Percentiles rank a stretch among this genome's conserved stretches.
Evolutionary conservation across 2,888 invertebrate species (phyloP).

Genomic region (Macrosoma leucophasiata): DNA sequence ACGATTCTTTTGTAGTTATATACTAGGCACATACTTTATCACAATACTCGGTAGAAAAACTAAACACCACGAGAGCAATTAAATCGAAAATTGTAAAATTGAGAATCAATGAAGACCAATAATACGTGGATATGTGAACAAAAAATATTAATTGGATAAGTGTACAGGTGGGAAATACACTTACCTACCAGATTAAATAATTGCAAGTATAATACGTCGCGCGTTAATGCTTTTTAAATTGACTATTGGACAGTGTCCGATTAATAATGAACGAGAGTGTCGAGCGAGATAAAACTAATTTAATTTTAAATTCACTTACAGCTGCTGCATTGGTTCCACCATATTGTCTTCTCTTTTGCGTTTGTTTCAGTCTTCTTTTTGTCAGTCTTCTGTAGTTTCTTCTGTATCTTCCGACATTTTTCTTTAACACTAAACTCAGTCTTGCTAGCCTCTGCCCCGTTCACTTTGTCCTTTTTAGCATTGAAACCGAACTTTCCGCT

Average conservation of each 20-base stretch:
- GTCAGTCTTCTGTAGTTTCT: constrained; percentile 70
- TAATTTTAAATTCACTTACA: constrained; percentile 60
- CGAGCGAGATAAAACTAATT: too few relatives aligned
- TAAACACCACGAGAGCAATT: too few relatives aligned
- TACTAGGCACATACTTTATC: too few relatives aligned
- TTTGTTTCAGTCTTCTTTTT: constrained; percentile 63
- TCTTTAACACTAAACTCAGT: constrained; percentile 71
- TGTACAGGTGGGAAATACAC: not conserved
- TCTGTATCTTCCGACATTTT: constrained; percentile 63
- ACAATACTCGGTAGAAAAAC: too few relatives aligned
- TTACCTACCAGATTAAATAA: constrained; percentile 1
- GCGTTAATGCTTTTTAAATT: constrained; percentile 3
- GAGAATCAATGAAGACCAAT: too few relatives aligned
- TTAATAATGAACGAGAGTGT: not conserved
- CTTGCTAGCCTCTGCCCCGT: constrained; percentile 43
- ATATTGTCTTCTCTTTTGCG: constrained; percentile 62
- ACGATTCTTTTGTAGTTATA: constrained; percentile 11
- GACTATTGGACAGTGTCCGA: constrained; percentile 4
- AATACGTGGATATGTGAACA: too few relatives aligned
- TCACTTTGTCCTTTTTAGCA: constrained; percentile 62
- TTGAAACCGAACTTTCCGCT: constrained; percentile 64
- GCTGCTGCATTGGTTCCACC: constrained; percentile 71
- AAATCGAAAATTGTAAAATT: too few relatives aligned
- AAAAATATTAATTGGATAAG: constrained; percentile 4
- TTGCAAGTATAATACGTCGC: not conserved